phyloP scores from a whole-genome alignment of 1,140 invertebrate genomes.

The Magallana ariakensis region DNA sequence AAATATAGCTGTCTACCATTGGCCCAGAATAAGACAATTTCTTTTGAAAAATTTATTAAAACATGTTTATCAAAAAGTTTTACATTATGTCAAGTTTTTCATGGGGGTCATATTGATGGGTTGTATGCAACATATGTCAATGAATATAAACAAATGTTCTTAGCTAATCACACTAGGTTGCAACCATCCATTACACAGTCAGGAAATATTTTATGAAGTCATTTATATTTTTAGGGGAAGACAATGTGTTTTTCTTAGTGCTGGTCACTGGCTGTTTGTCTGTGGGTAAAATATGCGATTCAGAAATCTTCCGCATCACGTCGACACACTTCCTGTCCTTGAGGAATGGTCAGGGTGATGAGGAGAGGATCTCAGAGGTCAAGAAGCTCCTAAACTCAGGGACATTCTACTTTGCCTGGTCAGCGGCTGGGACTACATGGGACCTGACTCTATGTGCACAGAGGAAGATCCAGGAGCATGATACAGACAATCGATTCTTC shows the following conservation, averaged over 20 bases:
- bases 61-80: too few relatives aligned
- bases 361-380: conserved; percentile 90
- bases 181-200: neutral
- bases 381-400: conserved; percentile 95
- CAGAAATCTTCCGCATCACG: conserved; percentile 96
- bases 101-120: too few relatives aligned
- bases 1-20: too few relatives aligned
- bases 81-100: too few relatives aligned
- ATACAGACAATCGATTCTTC: conserved; percentile 96
- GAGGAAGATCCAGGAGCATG: conserved; percentile 87
- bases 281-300: conserved; percentile 94
- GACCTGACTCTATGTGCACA: conserved; percentile 97
- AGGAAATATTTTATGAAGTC: neutral
- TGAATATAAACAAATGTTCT: too few relatives aligned
- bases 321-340: conserved; percentile 94
- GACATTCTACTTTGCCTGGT: conserved; percentile 97
- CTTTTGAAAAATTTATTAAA: too few relatives aligned
- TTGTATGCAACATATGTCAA: too few relatives aligned
- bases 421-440: conserved; percentile 82
- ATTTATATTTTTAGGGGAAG: conserved; percentile 83
- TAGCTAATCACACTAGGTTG: too few relatives aligned
- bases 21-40: too few relatives aligned
- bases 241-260: conserved; percentile 90
- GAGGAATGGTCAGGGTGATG: conserved; percentile 87
- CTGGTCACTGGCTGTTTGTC: conserved; percentile 96